A percentile compares a stretch with the other conserved stretches of the same genome.
Evolutionary conservation across 2,888 invertebrate species (phyloP).

Genomic region (Tetanocera ferruginea): DNA sequence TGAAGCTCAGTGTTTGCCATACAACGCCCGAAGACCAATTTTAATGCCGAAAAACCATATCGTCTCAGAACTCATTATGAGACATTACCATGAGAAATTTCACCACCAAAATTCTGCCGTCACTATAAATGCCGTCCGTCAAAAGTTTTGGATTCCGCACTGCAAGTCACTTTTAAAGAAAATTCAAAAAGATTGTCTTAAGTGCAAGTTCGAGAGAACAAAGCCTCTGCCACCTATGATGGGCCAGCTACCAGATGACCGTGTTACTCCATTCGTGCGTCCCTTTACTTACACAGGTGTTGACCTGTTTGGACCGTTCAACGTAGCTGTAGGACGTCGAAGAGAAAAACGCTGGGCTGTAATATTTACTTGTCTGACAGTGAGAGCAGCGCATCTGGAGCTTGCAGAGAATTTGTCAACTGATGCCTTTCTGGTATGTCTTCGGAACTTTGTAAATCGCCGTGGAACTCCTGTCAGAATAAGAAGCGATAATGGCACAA

Average conservation of each 20-base stretch:
- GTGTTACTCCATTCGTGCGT: conserved; percentile 40
- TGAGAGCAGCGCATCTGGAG: conserved; percentile 37
- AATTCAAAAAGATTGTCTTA: neutral
- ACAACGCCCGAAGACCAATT: conserved; percentile 37
- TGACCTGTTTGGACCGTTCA: conserved; percentile 38
- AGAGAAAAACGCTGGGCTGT: conserved; percentile 41
- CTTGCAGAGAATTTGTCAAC: conserved; percentile 36
- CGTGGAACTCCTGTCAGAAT: conserved; percentile 36
- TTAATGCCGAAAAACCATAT: conserved; percentile 37
- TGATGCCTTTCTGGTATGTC: conserved; percentile 38
- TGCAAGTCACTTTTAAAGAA: conserved; percentile 13
- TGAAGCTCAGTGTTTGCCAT: conserved; percentile 33
- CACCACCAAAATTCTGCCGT: conserved; percentile 37
- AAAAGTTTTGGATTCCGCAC: conserved; percentile 41
- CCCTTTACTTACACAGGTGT: conserved; percentile 43
- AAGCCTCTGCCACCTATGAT: conserved; percentile 36
- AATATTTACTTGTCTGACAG: conserved; percentile 37
- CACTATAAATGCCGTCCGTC: conserved; percentile 33
- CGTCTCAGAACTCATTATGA: conserved; percentile 34
- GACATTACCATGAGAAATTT: conserved; percentile 29
- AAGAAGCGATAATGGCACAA: conserved; percentile 43
- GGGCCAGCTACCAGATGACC: conserved; percentile 40
- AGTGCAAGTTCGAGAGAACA: conserved; percentile 35
- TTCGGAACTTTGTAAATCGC: no score
- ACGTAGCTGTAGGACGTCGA: conserved; percentile 49